Evolutionary conservation across 1,140 invertebrate genomes (phyloP).

Genomic region (Zophobas atratus): DNA sequence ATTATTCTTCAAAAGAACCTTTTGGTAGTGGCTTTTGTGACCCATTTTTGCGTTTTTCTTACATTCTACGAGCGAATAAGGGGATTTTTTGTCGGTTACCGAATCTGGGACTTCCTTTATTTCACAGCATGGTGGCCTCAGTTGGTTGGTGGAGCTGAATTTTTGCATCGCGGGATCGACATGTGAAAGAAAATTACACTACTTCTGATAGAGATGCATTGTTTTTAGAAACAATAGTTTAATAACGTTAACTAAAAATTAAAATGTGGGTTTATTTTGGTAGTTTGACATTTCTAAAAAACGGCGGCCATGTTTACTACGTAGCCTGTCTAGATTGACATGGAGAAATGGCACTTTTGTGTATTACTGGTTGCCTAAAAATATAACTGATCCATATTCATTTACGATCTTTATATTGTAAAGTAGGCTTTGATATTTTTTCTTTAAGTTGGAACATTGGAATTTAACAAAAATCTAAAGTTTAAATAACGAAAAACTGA

Average conservation of each 20-base stretch:
- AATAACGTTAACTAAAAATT: background rate
- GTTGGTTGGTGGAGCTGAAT: conserved; percentile 49
- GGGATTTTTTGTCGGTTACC: conserved; percentile 46
- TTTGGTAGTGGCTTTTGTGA: conserved; percentile 56
- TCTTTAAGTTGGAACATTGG: no score
- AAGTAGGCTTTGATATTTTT: no score
- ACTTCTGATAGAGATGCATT: no score
- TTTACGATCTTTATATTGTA: no score
- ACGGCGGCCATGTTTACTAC: conserved; percentile 10
- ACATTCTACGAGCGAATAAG: conserved; percentile 49
- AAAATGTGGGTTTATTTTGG: conserved; percentile 24
- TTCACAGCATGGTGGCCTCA: conserved; percentile 36
- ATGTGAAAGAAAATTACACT: background rate
- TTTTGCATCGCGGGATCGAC: conserved; percentile 50
- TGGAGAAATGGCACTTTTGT: no score
- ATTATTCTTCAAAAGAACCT: conserved; percentile 49
- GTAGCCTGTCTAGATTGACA: background rate
- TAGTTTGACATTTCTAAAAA: conserved; percentile 33
- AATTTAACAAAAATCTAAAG: no score
- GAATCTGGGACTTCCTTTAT: conserved; percentile 53
- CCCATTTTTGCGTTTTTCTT: conserved; percentile 56
- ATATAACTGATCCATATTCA: no score
- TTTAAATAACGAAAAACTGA: no score
- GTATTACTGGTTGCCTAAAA: no score
- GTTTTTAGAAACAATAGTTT: no score